Evolutionary conservation across 1,140 invertebrate species (phyloP).

Genomic region (Dreissena rostriformis): DNA sequence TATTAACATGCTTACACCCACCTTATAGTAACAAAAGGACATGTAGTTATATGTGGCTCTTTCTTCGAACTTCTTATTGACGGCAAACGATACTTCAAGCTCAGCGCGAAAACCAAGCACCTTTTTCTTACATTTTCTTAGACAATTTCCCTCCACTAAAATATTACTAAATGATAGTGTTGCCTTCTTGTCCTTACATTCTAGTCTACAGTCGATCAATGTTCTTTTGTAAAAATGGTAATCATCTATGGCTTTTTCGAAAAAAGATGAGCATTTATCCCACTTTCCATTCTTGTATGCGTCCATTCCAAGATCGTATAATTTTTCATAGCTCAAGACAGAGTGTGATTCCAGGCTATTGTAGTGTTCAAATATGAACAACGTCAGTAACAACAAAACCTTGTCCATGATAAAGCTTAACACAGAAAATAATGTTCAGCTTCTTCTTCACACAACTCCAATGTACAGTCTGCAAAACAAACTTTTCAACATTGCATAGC

Average conservation of each 20-base stretch:
- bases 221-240: conserved; percentile 32
- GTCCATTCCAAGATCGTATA: conserved; percentile 50
- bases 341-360: neutral
- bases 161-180: conserved; percentile 12
- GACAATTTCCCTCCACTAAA: conserved; percentile 37
- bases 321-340: conserved; percentile 28
- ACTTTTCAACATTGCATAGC: too few species aligned
- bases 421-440: too few species aligned
- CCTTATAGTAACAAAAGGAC: conserved; percentile 55
- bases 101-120: conserved; percentile 25
- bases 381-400: too few species aligned
- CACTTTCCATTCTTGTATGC: conserved; percentile 50
- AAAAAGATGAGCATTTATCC: conserved; percentile 25
- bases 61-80: conserved; percentile 54
- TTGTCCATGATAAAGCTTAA: too few species aligned
- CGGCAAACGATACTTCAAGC: neutral
- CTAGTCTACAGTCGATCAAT: conserved; percentile 47
- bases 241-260: conserved; percentile 44
- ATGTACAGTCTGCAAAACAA: too few species aligned
- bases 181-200: conserved; percentile 31
- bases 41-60: conserved; percentile 48
- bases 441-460: too few species aligned
- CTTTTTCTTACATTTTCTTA: conserved; percentile 49
- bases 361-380: too few species aligned
- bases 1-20: neutral